phyloP scores from a whole-genome alignment of 2,113 vertebrate genomes.

The Corydoras sp. region DNA sequence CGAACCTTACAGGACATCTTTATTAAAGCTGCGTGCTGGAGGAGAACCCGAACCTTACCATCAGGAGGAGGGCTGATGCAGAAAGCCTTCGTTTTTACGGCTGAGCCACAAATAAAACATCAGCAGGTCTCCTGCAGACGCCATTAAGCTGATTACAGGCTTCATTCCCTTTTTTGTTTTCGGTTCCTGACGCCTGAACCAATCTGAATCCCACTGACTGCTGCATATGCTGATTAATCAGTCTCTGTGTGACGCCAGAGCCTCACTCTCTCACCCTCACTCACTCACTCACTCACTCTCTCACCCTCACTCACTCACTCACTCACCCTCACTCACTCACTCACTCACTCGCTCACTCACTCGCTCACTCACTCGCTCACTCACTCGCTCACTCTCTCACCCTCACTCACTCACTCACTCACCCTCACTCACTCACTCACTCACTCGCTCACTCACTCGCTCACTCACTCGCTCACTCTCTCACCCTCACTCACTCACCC shows the following conservation, averaged over 20 bases:
- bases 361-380: too few relatives aligned
- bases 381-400: too few relatives aligned
- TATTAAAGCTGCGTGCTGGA: slow-evolving; percentile 5
- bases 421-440: too few relatives aligned
- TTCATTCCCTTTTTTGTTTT: slow-evolving; percentile 52
- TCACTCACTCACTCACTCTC: too few relatives aligned
- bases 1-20: not conserved
- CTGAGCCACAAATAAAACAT: slow-evolving; percentile 1
- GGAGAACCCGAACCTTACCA: too few relatives aligned
- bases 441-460: too few relatives aligned
- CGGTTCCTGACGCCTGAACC: slow-evolving; percentile 49
- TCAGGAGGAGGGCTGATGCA: slow-evolving; percentile 22
- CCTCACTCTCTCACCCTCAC: slow-evolving; percentile 21
- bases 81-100: slow-evolving; percentile 22
- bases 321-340: too few relatives aligned
- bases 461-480: too few relatives aligned
- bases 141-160: slow-evolving; percentile 49
- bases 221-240: slow-evolving; percentile 54
- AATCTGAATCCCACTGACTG: slow-evolving; percentile 60
- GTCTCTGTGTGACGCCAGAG: slow-evolving; percentile 35
- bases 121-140: slow-evolving; percentile 33
- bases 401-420: too few relatives aligned
- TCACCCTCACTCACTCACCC: too few relatives aligned
- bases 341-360: too few relatives aligned
- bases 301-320: too few relatives aligned